Base-by-base conservation (phyloP, 2,797 vertebrate species). In the Mionectes olivaceus region DNA sequence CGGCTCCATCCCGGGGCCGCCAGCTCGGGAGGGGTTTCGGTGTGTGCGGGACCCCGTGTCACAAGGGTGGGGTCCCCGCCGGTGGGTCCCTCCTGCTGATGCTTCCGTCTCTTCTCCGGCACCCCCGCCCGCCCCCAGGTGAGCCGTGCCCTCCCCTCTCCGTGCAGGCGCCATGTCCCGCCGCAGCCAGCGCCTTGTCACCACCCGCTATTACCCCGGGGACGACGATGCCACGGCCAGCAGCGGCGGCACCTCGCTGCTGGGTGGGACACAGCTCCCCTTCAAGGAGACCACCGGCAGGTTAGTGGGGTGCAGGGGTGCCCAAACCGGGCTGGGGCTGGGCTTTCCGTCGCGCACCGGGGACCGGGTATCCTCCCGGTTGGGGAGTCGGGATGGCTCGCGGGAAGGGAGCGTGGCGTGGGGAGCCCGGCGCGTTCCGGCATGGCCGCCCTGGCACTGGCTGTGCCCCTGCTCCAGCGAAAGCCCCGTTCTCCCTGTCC, bases 121-220 rank as follows among this genome's bases (percentile, higher is more conserved):
- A 49, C 46, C 50, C 28, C n/a, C 9, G 28, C 30, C 19, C 28
- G 7, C n/a, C 49, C 32, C 43, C 50, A 96, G 93, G 83, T 83
- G 78, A 67, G 22, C 35, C 33, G 61, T 22, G 57, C 8, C 23
- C 8, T 16, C 19, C 2, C 30, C 32, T 7, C 41, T n/a, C n/a
- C 2, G 49, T 10, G 60, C 49, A 10, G 74, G 81, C 46, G 53
- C 67, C 87, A 98, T 98, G 98, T 98, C 98, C 39, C 97, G 98
- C 24, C 97, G 98, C 83, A 98, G 98, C 95, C 98, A 98, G 94
- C 98, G 98, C 73, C 97, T 98, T 10, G 76, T 85, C 65, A 95
- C 95, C 57, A 69, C 65, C 0, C 98, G 96, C 71, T 97, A 95
- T 86, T 97, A 97, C 61, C 95, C 97, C 53, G 97, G 82, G 33